A percentile compares a stretch with the other conserved stretches of the same genome.
phyloP scores from a whole-genome alignment of 2,888 invertebrate species.

The Epinotia nisella region DNA sequence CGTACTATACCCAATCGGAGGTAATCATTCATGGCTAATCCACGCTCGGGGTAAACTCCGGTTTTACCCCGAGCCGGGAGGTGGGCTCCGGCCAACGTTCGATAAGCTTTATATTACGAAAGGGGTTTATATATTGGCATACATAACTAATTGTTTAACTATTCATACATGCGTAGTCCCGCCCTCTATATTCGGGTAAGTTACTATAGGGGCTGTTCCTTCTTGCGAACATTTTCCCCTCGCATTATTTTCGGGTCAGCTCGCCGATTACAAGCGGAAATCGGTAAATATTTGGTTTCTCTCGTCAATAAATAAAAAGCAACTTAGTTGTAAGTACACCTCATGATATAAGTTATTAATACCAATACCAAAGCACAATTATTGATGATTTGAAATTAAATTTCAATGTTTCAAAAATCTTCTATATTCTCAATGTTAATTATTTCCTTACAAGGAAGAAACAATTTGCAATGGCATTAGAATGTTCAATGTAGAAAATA shows the following conservation, averaged over 20 bases:
- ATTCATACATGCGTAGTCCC: conserved; percentile 26
- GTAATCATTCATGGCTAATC: conserved; percentile 41
- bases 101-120: conserved; percentile 20
- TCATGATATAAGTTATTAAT: too few relatives aligned
- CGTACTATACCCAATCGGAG: conserved; percentile 32
- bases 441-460: too few relatives aligned
- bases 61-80: too few relatives aligned
- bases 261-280: not conserved
- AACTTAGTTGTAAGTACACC: too few relatives aligned
- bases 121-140: conserved; percentile 27
- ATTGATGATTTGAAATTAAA: too few relatives aligned
- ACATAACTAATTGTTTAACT: conserved; percentile 23
- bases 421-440: too few relatives aligned
- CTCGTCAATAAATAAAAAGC: not conserved
- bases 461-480: too few relatives aligned
- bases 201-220: not conserved
- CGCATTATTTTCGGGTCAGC: not conserved
- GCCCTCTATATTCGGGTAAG: not conserved
- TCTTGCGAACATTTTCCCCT: not conserved
- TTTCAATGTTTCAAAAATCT: too few relatives aligned
- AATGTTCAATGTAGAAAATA: too few relatives aligned
- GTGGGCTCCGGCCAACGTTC: too few relatives aligned
- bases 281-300: not conserved
- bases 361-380: too few relatives aligned
- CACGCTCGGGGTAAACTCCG: conserved; percentile 17